Conservation (phyloP, 1,140 invertebrate genomes). For the Papilio machaon region DNA sequence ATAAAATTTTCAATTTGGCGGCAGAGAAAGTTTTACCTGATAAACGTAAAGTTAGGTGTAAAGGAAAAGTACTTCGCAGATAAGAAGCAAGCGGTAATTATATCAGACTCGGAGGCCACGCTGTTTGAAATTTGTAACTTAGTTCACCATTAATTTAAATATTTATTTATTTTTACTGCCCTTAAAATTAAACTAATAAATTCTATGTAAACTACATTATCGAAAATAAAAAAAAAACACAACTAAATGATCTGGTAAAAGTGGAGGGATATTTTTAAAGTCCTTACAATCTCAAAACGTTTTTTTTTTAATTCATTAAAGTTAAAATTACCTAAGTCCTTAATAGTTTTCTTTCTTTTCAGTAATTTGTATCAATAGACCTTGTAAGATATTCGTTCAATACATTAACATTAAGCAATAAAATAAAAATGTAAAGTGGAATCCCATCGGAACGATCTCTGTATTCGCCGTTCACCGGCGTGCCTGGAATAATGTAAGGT, state of each 20-base stretch:
- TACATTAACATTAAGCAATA: background rate
- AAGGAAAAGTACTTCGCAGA: slow-evolving; percentile 63
- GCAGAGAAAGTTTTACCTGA: slow-evolving; percentile 73
- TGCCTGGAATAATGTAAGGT: slow-evolving; percentile 31
- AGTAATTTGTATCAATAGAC: background rate
- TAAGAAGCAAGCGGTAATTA: slow-evolving; percentile 63
- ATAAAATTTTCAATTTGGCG: slow-evolving; percentile 79
- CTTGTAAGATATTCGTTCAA: background rate
- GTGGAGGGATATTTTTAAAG: no score
- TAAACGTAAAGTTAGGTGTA: slow-evolving; percentile 73
- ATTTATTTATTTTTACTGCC: background rate
- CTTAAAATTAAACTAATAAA: no score
- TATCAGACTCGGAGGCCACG: slow-evolving; percentile 41
- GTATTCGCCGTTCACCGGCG: slow-evolving; percentile 3
- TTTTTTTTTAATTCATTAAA: background rate
- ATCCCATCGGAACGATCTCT: slow-evolving; percentile 3
- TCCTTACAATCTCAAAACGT: no score
- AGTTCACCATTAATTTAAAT: slow-evolving; percentile 38
- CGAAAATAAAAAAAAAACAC: background rate
- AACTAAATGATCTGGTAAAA: background rate
- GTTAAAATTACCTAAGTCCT: background rate
- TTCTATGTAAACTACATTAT: background rate
- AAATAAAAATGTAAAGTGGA: slow-evolving; percentile 6
- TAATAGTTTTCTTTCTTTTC: background rate
- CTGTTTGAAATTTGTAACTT: slow-evolving; percentile 50